Base-by-base conservation (phyloP, 2,888 invertebrate genomes). In the Patella pellucida region DNA sequence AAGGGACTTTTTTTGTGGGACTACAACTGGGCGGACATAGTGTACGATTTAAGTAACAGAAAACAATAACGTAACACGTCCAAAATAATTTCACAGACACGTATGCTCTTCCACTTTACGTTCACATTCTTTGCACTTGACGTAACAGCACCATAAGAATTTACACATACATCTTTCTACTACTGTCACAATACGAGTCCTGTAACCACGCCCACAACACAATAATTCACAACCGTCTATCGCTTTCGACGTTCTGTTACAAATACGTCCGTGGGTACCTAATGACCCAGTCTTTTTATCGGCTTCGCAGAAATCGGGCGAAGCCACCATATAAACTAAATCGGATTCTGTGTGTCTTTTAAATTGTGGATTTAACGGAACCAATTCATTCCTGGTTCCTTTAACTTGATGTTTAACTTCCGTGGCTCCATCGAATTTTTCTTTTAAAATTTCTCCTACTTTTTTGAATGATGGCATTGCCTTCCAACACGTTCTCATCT, bases 81-180 rank as follows among this genome's bases (percentile, higher is more conserved):
- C 41, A 41, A 41, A 41, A 41, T 74, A 15, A 56, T 15, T 51
- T 83, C 81, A 84, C 54, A 81, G 73, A 76, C 97, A 97, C 79
- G 96, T 95, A 90, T 96, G 95, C 78, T 95, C 93, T 87, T 97
- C 96, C 76, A 94, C 93, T 78, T 90, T 88, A 93, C 93, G 93
- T 83, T 94, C 93, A 92, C 98, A 98, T 77, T 95, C 95, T 92
- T 96, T 95, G 92, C 97, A 98, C 89, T 95, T 94, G 79, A 98
- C 97, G 88, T 95, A 94, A 92, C 98, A 98, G 92, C 98, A 98
- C 98, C 98, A 98, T 91, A 96, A 95, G 92, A 98, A 98, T 90
- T 95, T 95, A 92, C 98, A 98, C 87, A 95, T 94, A 91, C 98
- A 98, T 83, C 97, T 93, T 88, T 95, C 95, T 82, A 94, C 94